Evolutionary conservation across 2,797 vertebrate genomes (phyloP), one percentile per base, ranked within the genome.

Genomic region (Garrulus glandarius): DNA sequence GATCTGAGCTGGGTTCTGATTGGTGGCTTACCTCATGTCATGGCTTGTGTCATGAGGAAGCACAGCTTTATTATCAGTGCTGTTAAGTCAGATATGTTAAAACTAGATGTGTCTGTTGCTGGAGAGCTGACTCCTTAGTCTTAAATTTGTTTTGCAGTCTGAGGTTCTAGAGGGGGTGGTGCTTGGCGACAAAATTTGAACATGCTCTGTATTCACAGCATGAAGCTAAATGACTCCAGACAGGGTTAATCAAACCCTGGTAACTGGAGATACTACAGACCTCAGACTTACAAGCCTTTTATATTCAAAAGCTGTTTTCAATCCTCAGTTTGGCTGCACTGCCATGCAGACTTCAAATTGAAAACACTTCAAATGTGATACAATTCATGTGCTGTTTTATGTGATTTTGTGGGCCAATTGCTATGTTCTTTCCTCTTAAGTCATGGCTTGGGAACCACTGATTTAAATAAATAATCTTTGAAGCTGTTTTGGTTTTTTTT

Each of bases 351-450:
- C 43, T 81, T 79, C 24, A 92, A 84, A 92, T 72, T 95, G 87
- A 88, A 88, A 93, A 88, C 83, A 86, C 46, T 90, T 85, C 16
- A 78, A 81, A 84, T 87, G 34, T 67, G 59, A 75, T 95, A 75
- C 41, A 65, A 88, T 84, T 95, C 15, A 32, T 90, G 9, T 0
- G 3, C 36, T 88, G 65, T 71, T 95, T 90, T 76, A 78, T 88
- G 52, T 47, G 57, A 44, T 65, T 95, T 85, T 90, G 72, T 86
- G 65, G 53, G 27, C 53, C 65, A 30, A 2, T 78, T 81, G 37
- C 44, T 87, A 0, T 64, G 11, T 72, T 94, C 72, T 71, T 96
- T 89, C 56, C 68, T 82, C 20, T 50, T 43, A 90, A 87, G 65
- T 75, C 43, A 44, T 72, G 29, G 59, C 65, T 86, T 86, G 39